Evolutionary conservation across 2,888 invertebrate species (phyloP), one percentile per base, ranked within the genome.

Genomic region (Trimorus sp.): DNA sequence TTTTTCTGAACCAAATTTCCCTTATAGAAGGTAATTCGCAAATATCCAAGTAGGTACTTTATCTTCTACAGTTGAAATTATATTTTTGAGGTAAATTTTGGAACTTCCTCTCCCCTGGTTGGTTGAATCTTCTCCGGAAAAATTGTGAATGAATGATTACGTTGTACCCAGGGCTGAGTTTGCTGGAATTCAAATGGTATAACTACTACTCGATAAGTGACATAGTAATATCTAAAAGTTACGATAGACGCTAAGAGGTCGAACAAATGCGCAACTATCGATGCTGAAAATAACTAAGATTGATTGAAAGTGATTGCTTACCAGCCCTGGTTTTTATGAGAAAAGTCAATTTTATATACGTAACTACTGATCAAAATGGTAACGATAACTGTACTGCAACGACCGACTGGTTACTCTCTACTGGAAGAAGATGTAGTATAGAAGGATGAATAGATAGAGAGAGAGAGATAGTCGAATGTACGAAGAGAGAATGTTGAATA

Each of bases 361-460:
- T 40, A 7, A 51, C 77, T 77, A 77, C 70, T 63, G 63, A 51
- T 77, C 63, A 58, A 63, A 62, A 42, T 62, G 54, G 62, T 62
- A 71, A 60, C 59, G 60, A 69, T 59, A 75, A 59, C 59, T 65
- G 51, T 76, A 60, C 54, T 54, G 63, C 53, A 58, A 65, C 68
- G 60, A 76, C 42, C 48, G 37, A 26, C 48, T 68, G 45, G 63
- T 74, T 48, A 38, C 53, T 26, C 26, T 1, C 26, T 26, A 26
- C 26, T 26, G 26, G 26, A 26, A 26, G 26, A 26, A 26, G 26
- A 26, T 26, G 4, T 26, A 26, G 26, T 3, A 4, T 26, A 26
- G 26, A 26, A 26, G 26, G 26, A 26, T 26, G 4, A 4, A 26
- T 26, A 26, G 26, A 26, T 26, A 26, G 26, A 26, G 1, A 26